These are phyloP conservation scores for Listronotus oregonensis DNA, from an alignment of 1,140 invertebrate genomes.

Conservation along the genomic window DNA sequence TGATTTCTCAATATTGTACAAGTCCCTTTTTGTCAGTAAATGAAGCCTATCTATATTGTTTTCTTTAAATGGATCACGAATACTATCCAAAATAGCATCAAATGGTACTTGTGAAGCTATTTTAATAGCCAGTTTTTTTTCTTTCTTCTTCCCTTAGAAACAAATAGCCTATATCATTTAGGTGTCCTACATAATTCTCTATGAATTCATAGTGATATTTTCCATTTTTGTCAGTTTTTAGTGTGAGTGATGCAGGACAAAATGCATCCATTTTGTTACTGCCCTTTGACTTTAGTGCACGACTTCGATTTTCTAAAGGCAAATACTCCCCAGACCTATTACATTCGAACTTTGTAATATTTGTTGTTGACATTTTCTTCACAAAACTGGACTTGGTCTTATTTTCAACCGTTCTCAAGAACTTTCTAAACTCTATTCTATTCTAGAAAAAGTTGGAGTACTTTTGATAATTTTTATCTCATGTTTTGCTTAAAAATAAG, in stretches of 20 bases:
- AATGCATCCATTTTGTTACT: slow-evolving; percentile 9
- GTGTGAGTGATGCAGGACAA: slow-evolving; percentile 5
- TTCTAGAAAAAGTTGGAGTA: slow-evolving; percentile 3
- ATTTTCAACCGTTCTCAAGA: too few relatives aligned
- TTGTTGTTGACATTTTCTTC: slow-evolving; percentile 2
- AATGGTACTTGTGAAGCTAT: background rate
- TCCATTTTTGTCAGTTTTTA: background rate
- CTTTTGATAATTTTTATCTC: slow-evolving; percentile 4
- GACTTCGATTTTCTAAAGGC: slow-evolving; percentile 5
- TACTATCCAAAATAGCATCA: too few relatives aligned
- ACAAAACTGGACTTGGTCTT: too few relatives aligned
- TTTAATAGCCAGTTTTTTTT: background rate
- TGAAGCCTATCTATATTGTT: too few relatives aligned
- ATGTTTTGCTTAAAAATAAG: slow-evolving; percentile 5
- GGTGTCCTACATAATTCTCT: too few relatives aligned
- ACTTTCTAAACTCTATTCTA: background rate
- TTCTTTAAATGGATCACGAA: too few relatives aligned
- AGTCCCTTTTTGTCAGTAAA: too few relatives aligned
- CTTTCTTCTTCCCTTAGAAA: background rate
- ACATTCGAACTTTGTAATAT: slow-evolving; percentile 6
- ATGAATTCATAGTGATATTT: background rate
- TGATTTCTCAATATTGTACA: too few relatives aligned
- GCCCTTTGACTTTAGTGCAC: slow-evolving; percentile 1
- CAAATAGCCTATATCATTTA: too few relatives aligned
- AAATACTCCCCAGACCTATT: slow-evolving; percentile 13